These are phyloP conservation scores for Machaerirhynchus nigripectus DNA, from an alignment of 2,113 vertebrate genomes.

Conservation along the genomic window DNA sequence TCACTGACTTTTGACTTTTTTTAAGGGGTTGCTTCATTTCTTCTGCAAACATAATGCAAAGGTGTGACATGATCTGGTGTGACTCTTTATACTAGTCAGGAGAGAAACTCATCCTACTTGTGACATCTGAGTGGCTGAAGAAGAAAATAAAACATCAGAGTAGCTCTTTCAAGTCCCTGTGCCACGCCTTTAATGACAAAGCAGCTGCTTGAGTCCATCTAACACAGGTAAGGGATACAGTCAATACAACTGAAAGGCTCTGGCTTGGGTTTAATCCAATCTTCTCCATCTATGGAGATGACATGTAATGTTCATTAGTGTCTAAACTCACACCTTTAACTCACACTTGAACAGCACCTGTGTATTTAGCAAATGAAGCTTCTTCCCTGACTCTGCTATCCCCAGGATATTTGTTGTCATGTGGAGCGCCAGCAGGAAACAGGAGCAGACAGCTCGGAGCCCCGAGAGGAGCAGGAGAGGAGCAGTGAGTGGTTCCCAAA, in stretches of 20 bases:
- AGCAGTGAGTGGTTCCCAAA: not conserved
- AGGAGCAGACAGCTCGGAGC: fast-evolving
- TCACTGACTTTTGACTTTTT: not conserved
- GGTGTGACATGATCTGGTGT: not conserved
- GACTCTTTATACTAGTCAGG: not conserved
- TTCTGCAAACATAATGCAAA: not conserved
- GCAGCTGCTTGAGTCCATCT: not conserved
- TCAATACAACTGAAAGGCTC: not conserved
- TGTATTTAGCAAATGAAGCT: not conserved
- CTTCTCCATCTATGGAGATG: not conserved
- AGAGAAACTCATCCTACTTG: not conserved
- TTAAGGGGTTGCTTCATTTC: not conserved
- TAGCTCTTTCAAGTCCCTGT: not conserved
- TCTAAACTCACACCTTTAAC: not conserved
- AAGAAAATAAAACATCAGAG: not conserved
- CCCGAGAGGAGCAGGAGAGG: not conserved
- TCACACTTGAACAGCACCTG: not conserved
- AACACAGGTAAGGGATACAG: not conserved
- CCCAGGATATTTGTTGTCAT: not conserved
- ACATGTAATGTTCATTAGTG: not conserved
- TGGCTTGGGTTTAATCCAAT: not conserved
- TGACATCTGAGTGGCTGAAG: not conserved
- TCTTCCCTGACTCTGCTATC: not conserved
- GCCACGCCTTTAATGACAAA: not conserved
- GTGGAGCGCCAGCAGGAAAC: not conserved